Conservation (phyloP, 1,140 invertebrate species). For the Drosophila oshimai region DNA sequence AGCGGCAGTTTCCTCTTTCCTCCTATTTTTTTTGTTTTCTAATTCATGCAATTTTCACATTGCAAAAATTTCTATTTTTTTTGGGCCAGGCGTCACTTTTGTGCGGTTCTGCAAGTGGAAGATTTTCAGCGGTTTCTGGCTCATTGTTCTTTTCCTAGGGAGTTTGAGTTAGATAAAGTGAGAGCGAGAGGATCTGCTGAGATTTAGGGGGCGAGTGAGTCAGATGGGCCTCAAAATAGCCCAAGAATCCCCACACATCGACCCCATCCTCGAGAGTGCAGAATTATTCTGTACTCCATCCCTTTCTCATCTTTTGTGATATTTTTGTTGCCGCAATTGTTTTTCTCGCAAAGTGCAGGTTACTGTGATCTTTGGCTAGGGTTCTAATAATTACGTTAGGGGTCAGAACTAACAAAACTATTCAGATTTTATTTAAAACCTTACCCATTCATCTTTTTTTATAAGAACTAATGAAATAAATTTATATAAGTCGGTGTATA, state of each 20-base stretch:
- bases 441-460: too few species aligned
- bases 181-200: constrained; percentile 10
- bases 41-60: constrained; percentile 74
- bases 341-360: not conserved
- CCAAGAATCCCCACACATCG: constrained; percentile 9
- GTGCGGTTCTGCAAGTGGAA: constrained; percentile 14
- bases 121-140: constrained; percentile 10
- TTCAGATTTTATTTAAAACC: not conserved
- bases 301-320: not conserved
- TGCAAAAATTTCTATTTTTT: constrained; percentile 39
- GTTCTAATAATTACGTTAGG: not conserved
- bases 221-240: constrained; percentile 27
- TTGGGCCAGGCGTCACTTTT: constrained; percentile 32
- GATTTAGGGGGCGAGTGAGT: constrained; percentile 20
- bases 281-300: not conserved
- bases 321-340: constrained; percentile 4
- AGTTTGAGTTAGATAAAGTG: not conserved
- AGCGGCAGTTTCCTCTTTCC: constrained; percentile 2
- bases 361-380: not conserved
- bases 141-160: constrained; percentile 25
- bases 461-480: too few species aligned
- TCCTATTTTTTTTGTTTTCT: constrained; percentile 27
- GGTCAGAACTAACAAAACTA: not conserved
- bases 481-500: too few species aligned
- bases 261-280: not conserved